These are phyloP conservation scores for Meloidogyne hapla DNA, from an alignment of 1,140 invertebrate genomes.

Conservation along the genomic window DNA sequence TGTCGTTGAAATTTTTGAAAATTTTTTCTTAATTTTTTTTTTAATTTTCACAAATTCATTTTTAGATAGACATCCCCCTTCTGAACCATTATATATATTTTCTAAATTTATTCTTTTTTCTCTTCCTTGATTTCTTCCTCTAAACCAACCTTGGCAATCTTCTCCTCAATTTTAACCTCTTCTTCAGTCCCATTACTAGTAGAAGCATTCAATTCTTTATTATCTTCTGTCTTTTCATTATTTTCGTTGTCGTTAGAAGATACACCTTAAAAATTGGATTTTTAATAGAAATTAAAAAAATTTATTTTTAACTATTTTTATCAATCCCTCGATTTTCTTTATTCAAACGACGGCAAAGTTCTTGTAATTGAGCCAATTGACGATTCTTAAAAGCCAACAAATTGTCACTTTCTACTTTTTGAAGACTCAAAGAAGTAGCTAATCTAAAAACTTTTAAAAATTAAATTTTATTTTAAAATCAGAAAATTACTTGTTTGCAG, in stretches of 20 bases:
- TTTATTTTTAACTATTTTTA: not conserved
- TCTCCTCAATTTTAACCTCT: not conserved
- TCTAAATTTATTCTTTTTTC: not conserved
- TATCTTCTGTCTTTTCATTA: not conserved
- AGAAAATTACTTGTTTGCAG: conserved; percentile 38
- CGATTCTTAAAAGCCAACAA: conserved; percentile 37
- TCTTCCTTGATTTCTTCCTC: not conserved
- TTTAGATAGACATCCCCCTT: no score
- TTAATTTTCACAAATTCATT: no score
- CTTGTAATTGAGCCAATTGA: conserved; percentile 50
- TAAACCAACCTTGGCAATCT: not conserved
- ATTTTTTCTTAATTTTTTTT: no score
- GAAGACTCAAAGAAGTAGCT: conserved; percentile 22
- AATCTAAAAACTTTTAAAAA: conserved; percentile 16
- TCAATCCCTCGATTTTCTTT: conserved; percentile 24
- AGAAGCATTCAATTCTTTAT: not conserved
- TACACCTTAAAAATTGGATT: not conserved
- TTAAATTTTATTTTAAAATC: not conserved
- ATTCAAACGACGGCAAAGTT: conserved; percentile 50
- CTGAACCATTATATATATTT: no score
- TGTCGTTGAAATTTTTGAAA: no score
- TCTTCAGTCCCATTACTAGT: not conserved
- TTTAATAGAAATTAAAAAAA: not conserved
- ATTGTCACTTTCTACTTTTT: conserved; percentile 36
- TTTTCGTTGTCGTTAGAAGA: not conserved